Base-by-base conservation (phyloP, 2,888 invertebrate genomes). In the Parthenolecanium corni region DNA sequence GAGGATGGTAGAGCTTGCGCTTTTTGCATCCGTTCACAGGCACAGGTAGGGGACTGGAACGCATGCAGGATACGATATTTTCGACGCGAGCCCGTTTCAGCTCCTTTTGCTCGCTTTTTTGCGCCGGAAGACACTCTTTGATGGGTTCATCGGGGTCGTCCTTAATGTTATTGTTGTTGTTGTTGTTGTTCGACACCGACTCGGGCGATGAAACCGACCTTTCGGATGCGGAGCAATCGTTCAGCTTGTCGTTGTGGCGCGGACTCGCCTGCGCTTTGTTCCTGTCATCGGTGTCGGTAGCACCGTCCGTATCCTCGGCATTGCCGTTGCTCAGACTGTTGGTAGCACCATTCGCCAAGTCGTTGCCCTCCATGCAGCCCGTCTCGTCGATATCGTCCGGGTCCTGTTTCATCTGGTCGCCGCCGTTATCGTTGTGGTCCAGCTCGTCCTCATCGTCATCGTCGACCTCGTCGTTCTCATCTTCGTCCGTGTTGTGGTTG, bases 41-140 rank as follows among this genome's bases (percentile, higher is more conserved):
- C 65, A 76, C 72, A 21, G 85, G 85, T 24, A 76, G 70, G 42
- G 89, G 89, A 72, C 89, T 89, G 67, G 88, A 85, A 67, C 91
- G 82, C 89, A 94, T 94, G 68, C 87, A 88, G 68, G 89, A 91
- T 70, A 94, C 90, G 71, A 95, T 94, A 75, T 91, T 92, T 77
- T 95, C 94, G 68, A 94, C 92, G 69, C 94, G 84, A 47, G 92
- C 92, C 70, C 92, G 84, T 76, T 94, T 94, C 72, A 89, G 84
- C 74, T 90, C 90, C 6, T 18, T 52, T 18, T 62, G 62, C 24
- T 61, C 61, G 51, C 24, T 21, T 42, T 62, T 62, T 1, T 21
- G 44, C 20, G 62, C 23, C n/a, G 6, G 51, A n/a, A n/a, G 6
- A 25, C 44, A 14, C 18, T 52, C 52, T 18, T 62, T 23, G 12